phyloP scores from a whole-genome alignment of 2,797 vertebrate species.

The Danionella dracula region DNA sequence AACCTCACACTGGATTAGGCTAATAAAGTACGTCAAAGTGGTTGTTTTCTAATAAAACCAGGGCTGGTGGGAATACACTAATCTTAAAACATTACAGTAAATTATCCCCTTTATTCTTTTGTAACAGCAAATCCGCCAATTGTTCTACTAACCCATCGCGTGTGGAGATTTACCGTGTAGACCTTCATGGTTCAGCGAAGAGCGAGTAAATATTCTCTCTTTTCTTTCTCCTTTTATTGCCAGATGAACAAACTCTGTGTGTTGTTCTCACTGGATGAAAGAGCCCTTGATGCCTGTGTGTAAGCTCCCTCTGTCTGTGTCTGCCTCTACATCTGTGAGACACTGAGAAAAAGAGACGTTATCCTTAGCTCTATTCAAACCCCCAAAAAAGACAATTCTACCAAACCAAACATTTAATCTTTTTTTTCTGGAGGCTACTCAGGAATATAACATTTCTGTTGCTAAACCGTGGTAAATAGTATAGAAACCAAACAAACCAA shows the following conservation, averaged over 20 bases:
- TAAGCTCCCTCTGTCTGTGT: neutral
- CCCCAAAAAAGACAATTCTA: no score
- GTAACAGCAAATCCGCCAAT: neutral
- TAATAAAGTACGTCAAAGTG: no score
- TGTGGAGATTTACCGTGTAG: neutral
- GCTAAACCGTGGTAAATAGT: no score
- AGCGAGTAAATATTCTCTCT: constrained; percentile 2
- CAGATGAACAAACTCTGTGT: neutral
- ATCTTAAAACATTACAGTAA: neutral
- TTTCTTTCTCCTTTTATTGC: constrained; percentile 4
- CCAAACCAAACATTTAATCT: no score
- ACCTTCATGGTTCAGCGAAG: neutral
- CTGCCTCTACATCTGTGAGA: neutral
- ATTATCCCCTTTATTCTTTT: no score
- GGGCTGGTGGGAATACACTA: neutral
- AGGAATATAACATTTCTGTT: no score
- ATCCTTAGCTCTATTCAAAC: no score
- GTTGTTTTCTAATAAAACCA: no score
- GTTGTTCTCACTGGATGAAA: constrained; percentile 30
- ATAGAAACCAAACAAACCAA: no score
- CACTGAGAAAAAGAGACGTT: neutral
- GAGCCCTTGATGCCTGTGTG: constrained; percentile 27
- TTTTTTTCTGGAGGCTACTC: no score
- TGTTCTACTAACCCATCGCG: neutral
- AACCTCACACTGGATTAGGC: no score